Evolutionary conservation across 2,113 vertebrate genomes (phyloP).

Genomic region (Pelecanus crispus): DNA sequence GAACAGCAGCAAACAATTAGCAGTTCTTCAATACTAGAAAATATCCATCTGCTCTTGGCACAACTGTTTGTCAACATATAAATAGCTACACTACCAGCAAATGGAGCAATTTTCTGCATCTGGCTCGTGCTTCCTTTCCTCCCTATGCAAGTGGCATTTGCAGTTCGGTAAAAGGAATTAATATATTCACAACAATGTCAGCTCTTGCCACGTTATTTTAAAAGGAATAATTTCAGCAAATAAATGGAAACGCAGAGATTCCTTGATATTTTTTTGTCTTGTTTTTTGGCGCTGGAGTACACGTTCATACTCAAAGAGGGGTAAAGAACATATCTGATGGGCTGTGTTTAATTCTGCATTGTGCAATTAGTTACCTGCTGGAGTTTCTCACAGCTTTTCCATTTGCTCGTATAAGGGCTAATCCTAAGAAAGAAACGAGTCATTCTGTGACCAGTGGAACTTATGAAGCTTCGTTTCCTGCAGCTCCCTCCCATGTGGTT

Average conservation of each 20-base stretch:
- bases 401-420: conserved; percentile 12
- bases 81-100: conserved; percentile 23
- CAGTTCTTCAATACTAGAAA: conserved; percentile 37
- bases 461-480: conserved; percentile 11
- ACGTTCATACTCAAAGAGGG: not conserved
- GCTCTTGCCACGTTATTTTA: not conserved
- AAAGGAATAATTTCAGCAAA: not conserved
- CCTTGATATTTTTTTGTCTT: not conserved
- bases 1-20: conserved; percentile 49
- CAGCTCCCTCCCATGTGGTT: conserved; percentile 40
- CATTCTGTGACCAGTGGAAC: conserved; percentile 52
- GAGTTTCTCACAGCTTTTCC: conserved; percentile 49
- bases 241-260: not conserved
- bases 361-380: conserved; percentile 55
- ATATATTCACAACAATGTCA: not conserved
- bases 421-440: conserved; percentile 25
- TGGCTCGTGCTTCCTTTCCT: conserved; percentile 1
- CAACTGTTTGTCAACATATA: conserved; percentile 49
- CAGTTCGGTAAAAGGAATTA: not conserved
- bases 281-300: not conserved
- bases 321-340: not conserved
- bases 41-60: conserved; percentile 51
- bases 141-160: not conserved
- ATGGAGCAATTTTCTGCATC: conserved; percentile 43
- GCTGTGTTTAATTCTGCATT: conserved; percentile 25